These are phyloP conservation scores for Aphelenchoides bicaudatus DNA, from an alignment of 2,888 invertebrate genomes.

Conservation along the genomic window DNA sequence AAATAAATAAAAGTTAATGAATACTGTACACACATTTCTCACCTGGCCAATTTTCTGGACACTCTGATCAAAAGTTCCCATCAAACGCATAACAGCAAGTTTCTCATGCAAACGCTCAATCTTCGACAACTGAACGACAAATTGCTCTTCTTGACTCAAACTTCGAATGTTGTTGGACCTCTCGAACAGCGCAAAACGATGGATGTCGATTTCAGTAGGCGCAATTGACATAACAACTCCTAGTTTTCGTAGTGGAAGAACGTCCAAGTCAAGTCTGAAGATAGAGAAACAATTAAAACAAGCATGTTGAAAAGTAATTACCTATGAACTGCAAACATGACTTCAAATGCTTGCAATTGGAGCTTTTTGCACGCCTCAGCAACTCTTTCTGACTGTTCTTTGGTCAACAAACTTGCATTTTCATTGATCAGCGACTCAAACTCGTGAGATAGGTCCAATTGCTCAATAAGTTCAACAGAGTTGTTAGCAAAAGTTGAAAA, in stretches of 20 bases:
- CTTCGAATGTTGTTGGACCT: constrained; percentile 29
- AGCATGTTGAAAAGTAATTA: neutral
- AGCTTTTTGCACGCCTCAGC: constrained; percentile 37
- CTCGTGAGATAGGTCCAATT: constrained; percentile 24
- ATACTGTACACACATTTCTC: neutral
- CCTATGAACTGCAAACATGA: constrained; percentile 52
- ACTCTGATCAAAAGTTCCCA: constrained; percentile 37
- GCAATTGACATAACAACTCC: constrained; percentile 34
- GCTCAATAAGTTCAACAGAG: constrained; percentile 33
- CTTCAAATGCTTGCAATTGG: constrained; percentile 44
- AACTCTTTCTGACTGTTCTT: constrained; percentile 27
- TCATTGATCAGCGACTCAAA: constrained; percentile 26
- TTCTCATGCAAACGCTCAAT: constrained; percentile 53
- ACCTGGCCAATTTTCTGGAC: constrained; percentile 32
- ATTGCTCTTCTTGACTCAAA: constrained; percentile 38
- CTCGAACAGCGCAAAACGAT: constrained; percentile 34
- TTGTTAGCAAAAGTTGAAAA: constrained; percentile 37
- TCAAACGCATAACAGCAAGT: constrained; percentile 43
- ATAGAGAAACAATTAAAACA: neutral
- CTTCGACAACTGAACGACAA: constrained; percentile 42
- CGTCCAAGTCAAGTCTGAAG: constrained; percentile 33
- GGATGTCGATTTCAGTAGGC: constrained; percentile 41
- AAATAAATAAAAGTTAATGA: neutral
- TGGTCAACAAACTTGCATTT: constrained; percentile 24
- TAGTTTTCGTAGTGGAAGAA: constrained; percentile 31